Percentiles rank a stretch among this genome's conserved stretches.
Conservation (phyloP, 1,140 invertebrate species). For the Drosophila truncata region DNA sequence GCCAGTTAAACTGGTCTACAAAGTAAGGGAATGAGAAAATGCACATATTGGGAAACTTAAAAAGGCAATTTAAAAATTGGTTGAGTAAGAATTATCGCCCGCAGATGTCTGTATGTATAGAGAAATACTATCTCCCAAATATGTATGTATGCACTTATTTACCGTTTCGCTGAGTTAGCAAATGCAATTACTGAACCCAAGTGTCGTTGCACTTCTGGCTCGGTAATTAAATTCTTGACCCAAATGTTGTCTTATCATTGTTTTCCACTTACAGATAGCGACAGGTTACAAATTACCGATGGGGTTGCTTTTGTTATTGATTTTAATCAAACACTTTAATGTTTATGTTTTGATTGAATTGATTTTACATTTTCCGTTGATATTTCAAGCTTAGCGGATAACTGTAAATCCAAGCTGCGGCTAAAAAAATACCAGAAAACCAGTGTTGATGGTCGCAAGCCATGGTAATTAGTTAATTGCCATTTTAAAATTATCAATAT, state of each 20-base stretch:
- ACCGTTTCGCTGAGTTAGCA: slow-evolving; percentile 28
- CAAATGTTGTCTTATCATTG: slow-evolving; percentile 49
- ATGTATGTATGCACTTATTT: not conserved
- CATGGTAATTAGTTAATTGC: not conserved
- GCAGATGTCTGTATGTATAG: not conserved
- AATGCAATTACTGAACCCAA: slow-evolving; percentile 31
- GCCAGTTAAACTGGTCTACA: slow-evolving; percentile 29
- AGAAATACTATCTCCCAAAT: not conserved
- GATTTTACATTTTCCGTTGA: not conserved
- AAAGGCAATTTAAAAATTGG: not conserved
- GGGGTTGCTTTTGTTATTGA: slow-evolving; percentile 18
- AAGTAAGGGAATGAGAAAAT: slow-evolving; percentile 2
- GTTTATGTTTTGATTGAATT: not conserved
- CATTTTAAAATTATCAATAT: not conserved
- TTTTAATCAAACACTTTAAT: not conserved
- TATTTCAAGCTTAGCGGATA: slow-evolving; percentile 17
- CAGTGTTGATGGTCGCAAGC: slow-evolving; percentile 11
- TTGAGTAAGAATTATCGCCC: not conserved
- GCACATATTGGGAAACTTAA: not conserved
- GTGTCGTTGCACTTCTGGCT: slow-evolving; percentile 36
- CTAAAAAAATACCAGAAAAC: slow-evolving; percentile 27
- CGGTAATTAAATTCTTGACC: slow-evolving; percentile 65
- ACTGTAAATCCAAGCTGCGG: not conserved
- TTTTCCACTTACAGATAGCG: slow-evolving; percentile 35
- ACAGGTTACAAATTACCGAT: slow-evolving; percentile 43